Evolutionary conservation across 2,888 invertebrate genomes (phyloP).

Genomic region (Drosophila kambysellisi): DNA sequence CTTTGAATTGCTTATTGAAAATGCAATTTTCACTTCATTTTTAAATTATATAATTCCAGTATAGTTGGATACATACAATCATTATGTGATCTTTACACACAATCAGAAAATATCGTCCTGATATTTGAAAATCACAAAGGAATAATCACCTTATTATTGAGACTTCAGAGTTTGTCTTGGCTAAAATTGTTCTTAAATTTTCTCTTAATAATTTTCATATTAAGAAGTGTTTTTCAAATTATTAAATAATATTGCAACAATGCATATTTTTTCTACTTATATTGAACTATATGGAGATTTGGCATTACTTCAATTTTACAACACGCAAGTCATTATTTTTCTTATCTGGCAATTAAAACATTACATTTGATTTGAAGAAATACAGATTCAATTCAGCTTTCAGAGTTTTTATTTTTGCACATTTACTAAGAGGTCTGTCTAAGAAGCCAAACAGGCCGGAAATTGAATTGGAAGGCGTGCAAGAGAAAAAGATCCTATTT

Average conservation of each 20-base stretch:
- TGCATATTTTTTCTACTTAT: neutral
- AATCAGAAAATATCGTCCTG: neutral
- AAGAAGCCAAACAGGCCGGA: constrained; percentile 57
- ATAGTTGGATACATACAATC: neutral
- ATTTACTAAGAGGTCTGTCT: constrained; percentile 27
- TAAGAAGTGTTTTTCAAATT: neutral
- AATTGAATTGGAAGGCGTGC: constrained; percentile 65
- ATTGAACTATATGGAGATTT: no score
- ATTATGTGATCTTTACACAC: neutral
- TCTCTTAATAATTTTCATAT: neutral
- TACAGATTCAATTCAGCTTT: neutral
- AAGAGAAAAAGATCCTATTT: constrained; percentile 16
- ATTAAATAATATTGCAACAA: neutral
- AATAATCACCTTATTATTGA: neutral
- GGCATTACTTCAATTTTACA: neutral
- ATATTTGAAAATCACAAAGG: neutral
- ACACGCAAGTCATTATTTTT: neutral
- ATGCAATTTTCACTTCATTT: neutral
- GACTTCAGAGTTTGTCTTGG: no score
- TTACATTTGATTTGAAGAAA: neutral
- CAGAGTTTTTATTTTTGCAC: neutral
- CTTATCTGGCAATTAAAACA: neutral
- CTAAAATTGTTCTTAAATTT: neutral
- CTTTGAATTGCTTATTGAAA: neutral
- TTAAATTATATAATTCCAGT: neutral